Conservation (phyloP, 2,113 vertebrate genomes). For the Pavo muticus region DNA sequence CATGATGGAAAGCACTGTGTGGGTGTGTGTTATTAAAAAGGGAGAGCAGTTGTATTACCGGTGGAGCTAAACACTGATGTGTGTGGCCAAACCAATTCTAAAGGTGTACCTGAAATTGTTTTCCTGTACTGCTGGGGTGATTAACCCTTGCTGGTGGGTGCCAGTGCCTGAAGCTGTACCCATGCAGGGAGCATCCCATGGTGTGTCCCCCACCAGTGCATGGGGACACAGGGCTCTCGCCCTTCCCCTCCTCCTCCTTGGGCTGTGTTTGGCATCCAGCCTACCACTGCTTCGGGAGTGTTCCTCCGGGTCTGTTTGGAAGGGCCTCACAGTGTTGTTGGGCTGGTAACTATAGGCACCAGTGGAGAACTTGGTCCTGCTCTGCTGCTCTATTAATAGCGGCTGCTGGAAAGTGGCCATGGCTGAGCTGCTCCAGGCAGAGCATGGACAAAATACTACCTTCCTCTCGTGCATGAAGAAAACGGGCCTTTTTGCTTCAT, state of each 20-base stretch:
- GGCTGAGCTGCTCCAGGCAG: not conserved
- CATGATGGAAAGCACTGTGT: not conserved
- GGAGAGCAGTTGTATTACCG: not conserved
- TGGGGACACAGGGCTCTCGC: not conserved
- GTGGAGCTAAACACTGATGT: not conserved
- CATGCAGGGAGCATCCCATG: fast-evolving
- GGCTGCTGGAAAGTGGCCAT: not conserved
- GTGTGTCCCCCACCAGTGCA: not conserved
- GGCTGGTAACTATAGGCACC: conserved; percentile 64
- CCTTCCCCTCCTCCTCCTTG: not conserved
- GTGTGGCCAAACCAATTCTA: not conserved
- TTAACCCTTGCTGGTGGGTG: not conserved
- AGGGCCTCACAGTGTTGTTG: conserved; percentile 40
- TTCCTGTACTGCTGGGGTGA: fast-evolving
- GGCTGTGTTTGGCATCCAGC: conserved; percentile 40
- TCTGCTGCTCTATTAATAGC: conserved; percentile 36
- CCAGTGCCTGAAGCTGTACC: not conserved
- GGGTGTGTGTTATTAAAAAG: not conserved
- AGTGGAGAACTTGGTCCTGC: not conserved
- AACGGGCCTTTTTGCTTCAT: fast-evolving
- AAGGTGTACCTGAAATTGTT: not conserved
- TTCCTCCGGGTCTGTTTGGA: conserved; percentile 53
- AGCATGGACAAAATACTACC: not conserved
- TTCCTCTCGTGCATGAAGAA: not conserved
- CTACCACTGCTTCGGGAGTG: not conserved